phyloP scores from a whole-genome alignment of 2,888 invertebrate genomes.

The Chrysodeixis includens region DNA sequence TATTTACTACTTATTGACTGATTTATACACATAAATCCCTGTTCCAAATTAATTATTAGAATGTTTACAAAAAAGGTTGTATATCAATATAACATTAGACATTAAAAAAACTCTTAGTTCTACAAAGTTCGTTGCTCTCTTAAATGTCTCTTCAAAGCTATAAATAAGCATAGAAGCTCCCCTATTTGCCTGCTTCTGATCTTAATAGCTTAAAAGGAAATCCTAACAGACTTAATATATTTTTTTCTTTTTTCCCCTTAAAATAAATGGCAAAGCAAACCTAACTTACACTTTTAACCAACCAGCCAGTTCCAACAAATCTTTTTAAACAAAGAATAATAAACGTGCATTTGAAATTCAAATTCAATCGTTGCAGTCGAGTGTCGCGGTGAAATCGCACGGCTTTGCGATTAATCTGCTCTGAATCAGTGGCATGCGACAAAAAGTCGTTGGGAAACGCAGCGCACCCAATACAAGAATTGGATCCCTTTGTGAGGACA shows the following conservation, averaged over 20 bases:
- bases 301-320: conserved; percentile 18
- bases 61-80: too few relatives aligned
- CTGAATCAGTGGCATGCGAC: conserved; percentile 46
- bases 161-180: background rate
- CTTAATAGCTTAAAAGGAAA: background rate
- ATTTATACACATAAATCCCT: too few relatives aligned
- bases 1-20: too few relatives aligned
- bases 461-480: conserved; percentile 60
- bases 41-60: too few relatives aligned
- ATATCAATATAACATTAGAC: too few relatives aligned
- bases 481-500: conserved; percentile 51
- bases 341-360: conserved; percentile 53
- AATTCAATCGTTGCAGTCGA: conserved; percentile 35
- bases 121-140: too few relatives aligned
- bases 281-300: background rate
- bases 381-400: conserved; percentile 46
- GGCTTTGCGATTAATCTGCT: conserved; percentile 50
- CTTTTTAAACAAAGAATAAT: conserved; percentile 40
- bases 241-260: too few relatives aligned
- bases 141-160: background rate
- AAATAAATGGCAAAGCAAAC: conserved; percentile 20
- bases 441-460: conserved; percentile 49
- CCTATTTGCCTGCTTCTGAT: background rate
- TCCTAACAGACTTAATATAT: background rate
- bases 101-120: too few relatives aligned